Conservation (phyloP, 2,113 vertebrate genomes). For the Eleginops maclovinus region DNA sequence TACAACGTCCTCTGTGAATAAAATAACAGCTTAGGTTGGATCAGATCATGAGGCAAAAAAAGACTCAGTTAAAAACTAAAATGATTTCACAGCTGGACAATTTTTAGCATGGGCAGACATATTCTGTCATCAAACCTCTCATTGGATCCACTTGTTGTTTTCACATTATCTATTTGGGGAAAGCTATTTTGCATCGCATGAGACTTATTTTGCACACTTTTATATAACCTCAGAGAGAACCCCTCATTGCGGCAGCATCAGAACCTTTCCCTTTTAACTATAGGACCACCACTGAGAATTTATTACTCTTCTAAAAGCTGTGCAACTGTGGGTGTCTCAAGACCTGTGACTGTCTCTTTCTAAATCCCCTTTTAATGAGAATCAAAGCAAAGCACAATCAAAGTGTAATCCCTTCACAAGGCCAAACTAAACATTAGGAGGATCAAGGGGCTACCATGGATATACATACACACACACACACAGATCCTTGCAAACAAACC, state of each 20-base stretch:
- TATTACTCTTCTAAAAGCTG: constrained; percentile 22
- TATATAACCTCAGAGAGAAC: neutral
- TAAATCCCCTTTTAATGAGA: constrained; percentile 64
- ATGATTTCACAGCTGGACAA: neutral
- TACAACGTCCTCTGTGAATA: neutral
- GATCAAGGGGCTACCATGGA: neutral
- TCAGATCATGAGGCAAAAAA: neutral
- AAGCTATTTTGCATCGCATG: neutral
- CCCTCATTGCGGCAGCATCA: neutral
- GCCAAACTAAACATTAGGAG: constrained; percentile 32
- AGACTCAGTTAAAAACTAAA: neutral
- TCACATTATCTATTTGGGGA: neutral
- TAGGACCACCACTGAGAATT: neutral
- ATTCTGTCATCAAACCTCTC: neutral
- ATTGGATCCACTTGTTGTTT: neutral
- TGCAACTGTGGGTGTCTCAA: constrained; percentile 29
- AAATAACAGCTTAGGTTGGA: neutral
- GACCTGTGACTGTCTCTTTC: constrained; percentile 47
- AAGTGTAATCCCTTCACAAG: constrained; percentile 23
- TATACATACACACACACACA: too few relatives aligned
- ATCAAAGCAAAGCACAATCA: constrained; percentile 33
- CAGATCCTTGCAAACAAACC: constrained; percentile 12
- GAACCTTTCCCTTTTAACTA: neutral
- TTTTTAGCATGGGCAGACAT: neutral
- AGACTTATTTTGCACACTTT: neutral